Base-by-base conservation (phyloP, 2,113 vertebrate species). In the Lepidothrix coronata region DNA sequence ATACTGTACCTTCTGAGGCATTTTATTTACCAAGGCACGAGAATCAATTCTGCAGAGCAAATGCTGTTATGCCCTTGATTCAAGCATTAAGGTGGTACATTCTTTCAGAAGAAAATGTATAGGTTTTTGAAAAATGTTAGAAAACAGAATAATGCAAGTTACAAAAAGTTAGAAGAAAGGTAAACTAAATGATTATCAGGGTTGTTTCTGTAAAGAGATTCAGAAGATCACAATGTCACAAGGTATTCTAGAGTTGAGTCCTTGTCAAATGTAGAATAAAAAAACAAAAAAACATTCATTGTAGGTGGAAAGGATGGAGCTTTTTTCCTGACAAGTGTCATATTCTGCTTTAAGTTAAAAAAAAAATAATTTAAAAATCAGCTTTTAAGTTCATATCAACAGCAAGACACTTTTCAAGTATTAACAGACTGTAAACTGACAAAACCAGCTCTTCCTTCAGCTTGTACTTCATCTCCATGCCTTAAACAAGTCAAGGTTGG, bases 1-100 rank as follows among this genome's bases (percentile, higher is more conserved):
- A 48, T 30, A 58, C 41, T 78, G 79, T 73, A 96, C 93, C 93
- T 96, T 91, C 55, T 85, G 91, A 94, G 83, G 74, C 61, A 73
- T 85, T 91, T 95, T 94, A 88, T 96, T 96, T 95, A 96, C 94
- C 68, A 51, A n/a, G 1, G 14, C 35, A 37, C 66, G 67, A 43
- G 81, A 82, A 94, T 12, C 77, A 81, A 5, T 77, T 89, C 81
- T 85, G 85, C 62, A 83, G 72, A 66, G 43, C 89, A 85, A 89
- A 87, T 46, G 57, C 46, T 46, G 65, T 30, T 68, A 27, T 16
- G 30, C 65, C 24, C 48, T 84, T 95, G 76, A 79, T 85, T 73
- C 67, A 43, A 93, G 68, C 68, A 79, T 31, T 74, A 79, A 54
- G 65, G n/a, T 80, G 62, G 43, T 48, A 41, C 7, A 44, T 49